Percentiles rank a stretch among this genome's conserved stretches.
Conservation (phyloP, 2,888 invertebrate genomes). For the Asteroscopus sphinx region DNA sequence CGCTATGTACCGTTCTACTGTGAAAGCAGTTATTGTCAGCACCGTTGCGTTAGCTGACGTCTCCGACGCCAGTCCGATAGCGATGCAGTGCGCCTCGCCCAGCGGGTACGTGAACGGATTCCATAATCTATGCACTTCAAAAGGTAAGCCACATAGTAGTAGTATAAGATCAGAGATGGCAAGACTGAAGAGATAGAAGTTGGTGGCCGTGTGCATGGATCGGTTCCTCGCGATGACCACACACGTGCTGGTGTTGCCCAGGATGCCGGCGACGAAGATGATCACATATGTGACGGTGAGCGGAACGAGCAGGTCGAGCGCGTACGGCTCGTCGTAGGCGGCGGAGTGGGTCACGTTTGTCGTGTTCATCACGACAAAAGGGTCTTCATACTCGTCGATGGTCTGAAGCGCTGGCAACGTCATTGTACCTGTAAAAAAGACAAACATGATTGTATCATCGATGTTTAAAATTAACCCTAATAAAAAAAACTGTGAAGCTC, state of each 20-base stretch:
- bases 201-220: constrained; percentile 96
- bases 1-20: constrained; percentile 96
- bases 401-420: constrained; percentile 57
- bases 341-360: constrained; percentile 72
- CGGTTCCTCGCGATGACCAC: constrained; percentile 93
- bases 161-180: constrained; percentile 94
- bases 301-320: constrained; percentile 91
- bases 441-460: constrained; percentile 43
- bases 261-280: constrained; percentile 93
- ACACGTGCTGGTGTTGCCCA: constrained; percentile 95
- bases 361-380: constrained; percentile 65
- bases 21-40: constrained; percentile 96
- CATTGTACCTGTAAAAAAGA: constrained; percentile 73
- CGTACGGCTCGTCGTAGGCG: constrained; percentile 81
- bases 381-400: constrained; percentile 72
- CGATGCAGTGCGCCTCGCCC: constrained; percentile 94
- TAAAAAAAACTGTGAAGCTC: too few relatives aligned
- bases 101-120: constrained; percentile 93
- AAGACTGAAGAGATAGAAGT: constrained; percentile 95
- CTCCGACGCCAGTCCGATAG: constrained; percentile 94
- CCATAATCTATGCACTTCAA: constrained; percentile 94
- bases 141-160: constrained; percentile 93
- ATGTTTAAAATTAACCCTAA: constrained; percentile 8
- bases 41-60: constrained; percentile 96
- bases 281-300: constrained; percentile 92